phyloP scores from a whole-genome alignment of 2,113 vertebrate genomes.

The Oxyura jamaicensis region DNA sequence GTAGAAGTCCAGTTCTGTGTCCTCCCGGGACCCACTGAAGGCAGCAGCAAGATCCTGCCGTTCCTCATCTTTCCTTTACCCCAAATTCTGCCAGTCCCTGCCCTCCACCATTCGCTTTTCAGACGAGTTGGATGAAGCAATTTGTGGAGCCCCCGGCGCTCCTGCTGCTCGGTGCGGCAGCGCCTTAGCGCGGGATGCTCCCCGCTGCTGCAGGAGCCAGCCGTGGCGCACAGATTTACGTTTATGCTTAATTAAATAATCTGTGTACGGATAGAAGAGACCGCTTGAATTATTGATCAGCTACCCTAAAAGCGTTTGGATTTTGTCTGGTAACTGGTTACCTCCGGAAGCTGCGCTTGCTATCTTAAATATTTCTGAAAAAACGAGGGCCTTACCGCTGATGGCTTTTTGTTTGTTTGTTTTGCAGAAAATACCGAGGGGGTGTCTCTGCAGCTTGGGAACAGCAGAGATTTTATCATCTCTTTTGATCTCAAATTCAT shows the following conservation, averaged over 20 bases:
- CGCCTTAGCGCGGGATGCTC: not conserved
- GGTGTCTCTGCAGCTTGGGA: slow-evolving; percentile 88
- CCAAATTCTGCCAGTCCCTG: not conserved
- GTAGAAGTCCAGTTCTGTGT: not conserved
- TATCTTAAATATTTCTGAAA: rapidly evolving
- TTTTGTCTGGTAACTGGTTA: not conserved
- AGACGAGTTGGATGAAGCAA: not conserved
- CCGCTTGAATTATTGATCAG: not conserved
- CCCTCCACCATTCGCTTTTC: not conserved
- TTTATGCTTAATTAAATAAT: not conserved
- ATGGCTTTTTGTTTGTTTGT: not conserved
- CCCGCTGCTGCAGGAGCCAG: not conserved
- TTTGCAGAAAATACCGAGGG: slow-evolving; percentile 88
- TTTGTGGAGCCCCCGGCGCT: not conserved
- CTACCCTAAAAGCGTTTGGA: not conserved
- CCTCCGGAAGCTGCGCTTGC: rapidly evolving
- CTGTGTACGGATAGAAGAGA: not conserved
- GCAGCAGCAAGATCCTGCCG: not conserved
- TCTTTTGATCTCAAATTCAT: slow-evolving; percentile 92
- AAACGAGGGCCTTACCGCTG: not conserved
- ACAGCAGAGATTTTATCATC: slow-evolving; percentile 93
- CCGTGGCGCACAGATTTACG: not conserved
- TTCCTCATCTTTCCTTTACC: not conserved
- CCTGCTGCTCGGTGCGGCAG: not conserved
- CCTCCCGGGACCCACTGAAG: not conserved